Evolutionary conservation across 2,888 invertebrate genomes (phyloP).

Genomic region (Heliconius aoede): DNA sequence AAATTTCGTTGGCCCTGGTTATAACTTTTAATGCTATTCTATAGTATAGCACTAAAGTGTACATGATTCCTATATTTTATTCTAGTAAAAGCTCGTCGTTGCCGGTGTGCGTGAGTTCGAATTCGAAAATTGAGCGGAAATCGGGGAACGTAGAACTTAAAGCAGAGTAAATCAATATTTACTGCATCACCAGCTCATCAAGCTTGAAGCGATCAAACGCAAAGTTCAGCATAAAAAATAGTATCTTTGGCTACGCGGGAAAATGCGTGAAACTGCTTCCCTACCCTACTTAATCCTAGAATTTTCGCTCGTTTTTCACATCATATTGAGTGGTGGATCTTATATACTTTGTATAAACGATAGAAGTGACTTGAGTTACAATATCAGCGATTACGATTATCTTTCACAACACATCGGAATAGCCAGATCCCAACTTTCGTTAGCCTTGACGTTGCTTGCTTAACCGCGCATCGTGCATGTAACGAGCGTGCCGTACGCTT

Average conservation of each 20-base stretch:
- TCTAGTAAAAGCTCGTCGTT: too few relatives aligned
- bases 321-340: background rate
- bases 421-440: constrained; percentile 3
- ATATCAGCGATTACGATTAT: constrained; percentile 10
- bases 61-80: too few relatives aligned
- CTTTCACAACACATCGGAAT: constrained; percentile 13
- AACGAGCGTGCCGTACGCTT: constrained; percentile 6
- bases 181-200: too few relatives aligned
- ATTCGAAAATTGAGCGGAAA: too few relatives aligned
- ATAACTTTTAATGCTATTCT: background rate
- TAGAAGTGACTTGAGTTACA: background rate
- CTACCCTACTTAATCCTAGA: background rate
- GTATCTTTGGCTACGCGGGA: background rate
- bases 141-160: too few relatives aligned
- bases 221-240: too few relatives aligned
- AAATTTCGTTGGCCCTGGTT: constrained; percentile 27
- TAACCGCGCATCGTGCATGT: constrained; percentile 11
- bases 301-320: background rate
- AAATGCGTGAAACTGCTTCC: background rate
- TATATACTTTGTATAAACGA: background rate
- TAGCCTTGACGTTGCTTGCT: constrained; percentile 7
- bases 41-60: too few relatives aligned
- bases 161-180: too few relatives aligned
- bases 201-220: too few relatives aligned
- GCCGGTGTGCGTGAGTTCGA: too few relatives aligned